Percentiles rank a stretch among this genome's conserved stretches.
phyloP scores from a whole-genome alignment of 2,113 vertebrate genomes.

The Corythoichthys haematopterus region DNA sequence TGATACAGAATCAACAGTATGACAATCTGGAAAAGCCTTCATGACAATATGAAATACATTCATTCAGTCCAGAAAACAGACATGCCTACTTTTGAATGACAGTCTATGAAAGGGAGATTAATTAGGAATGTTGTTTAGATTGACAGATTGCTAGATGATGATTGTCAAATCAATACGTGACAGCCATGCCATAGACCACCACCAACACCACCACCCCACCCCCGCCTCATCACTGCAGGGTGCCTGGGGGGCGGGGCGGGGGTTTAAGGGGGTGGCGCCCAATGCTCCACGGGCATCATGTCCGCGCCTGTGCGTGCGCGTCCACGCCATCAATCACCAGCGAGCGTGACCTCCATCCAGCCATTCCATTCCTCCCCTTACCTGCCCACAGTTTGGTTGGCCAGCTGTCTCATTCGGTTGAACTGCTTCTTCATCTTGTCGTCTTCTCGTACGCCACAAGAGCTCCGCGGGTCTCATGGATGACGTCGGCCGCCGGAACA shows the following conservation, averaged over 20 bases:
- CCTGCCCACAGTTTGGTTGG: slow-evolving; percentile 95
- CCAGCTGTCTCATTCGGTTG: slow-evolving; percentile 93
- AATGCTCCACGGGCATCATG: slow-evolving; percentile 38
- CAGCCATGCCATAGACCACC: neutral
- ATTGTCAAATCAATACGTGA: slow-evolving; percentile 7
- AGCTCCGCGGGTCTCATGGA: slow-evolving; percentile 1
- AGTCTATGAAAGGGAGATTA: neutral
- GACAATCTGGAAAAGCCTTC: too few relatives aligned
- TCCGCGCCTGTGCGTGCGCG: slow-evolving; percentile 31
- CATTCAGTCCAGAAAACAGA: neutral
- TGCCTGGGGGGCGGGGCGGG: neutral
- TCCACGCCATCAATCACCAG: slow-evolving; percentile 33
- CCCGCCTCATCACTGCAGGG: slow-evolving; percentile 12
- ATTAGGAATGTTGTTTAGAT: neutral
- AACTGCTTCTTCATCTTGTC: slow-evolving; percentile 94
- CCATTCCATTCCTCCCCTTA: slow-evolving; percentile 49
- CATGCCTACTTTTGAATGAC: neutral
- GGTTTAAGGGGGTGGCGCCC: slow-evolving; percentile 20
- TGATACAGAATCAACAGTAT: too few relatives aligned
- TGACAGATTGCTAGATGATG: neutral
- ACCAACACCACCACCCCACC: neutral
- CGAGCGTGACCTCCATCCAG: slow-evolving; percentile 2
- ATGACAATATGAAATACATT: too few relatives aligned
- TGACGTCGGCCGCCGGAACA: slow-evolving; percentile 37
- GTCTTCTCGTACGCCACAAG: slow-evolving; percentile 51